Evolutionary conservation across 2,888 invertebrate genomes (phyloP).

Genomic region (Zaprionus lineosus): DNA sequence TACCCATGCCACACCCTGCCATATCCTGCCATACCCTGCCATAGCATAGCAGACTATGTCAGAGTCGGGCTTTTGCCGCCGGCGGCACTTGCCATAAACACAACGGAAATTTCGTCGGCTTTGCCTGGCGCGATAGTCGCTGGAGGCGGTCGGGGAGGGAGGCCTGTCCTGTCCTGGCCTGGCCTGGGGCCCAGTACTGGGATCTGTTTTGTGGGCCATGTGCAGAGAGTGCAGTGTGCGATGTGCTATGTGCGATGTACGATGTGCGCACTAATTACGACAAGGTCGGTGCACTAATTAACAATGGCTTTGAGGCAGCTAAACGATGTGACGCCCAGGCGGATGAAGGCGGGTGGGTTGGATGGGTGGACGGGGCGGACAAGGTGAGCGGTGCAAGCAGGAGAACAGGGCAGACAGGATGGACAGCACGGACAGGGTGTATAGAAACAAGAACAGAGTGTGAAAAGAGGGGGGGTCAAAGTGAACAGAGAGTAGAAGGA

Average conservation of each 20-base stretch:
- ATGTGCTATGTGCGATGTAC: constrained; percentile 37
- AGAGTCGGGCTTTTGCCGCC: constrained; percentile 19
- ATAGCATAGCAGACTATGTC: no score
- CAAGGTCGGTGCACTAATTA: constrained; percentile 76
- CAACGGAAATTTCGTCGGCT: constrained; percentile 51
- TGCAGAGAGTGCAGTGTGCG: constrained; percentile 1
- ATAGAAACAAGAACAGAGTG: no score
- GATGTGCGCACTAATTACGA: constrained; percentile 69
- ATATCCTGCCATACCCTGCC: not conserved
- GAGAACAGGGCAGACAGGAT: no score
- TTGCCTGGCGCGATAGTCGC: constrained; percentile 7
- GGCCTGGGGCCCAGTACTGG: not conserved
- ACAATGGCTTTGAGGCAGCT: constrained; percentile 74
- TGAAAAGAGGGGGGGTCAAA: no score
- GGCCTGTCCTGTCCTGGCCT: not conserved
- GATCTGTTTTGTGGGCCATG: constrained; percentile 1
- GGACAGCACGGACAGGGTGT: no score
- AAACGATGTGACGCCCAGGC: constrained; percentile 54
- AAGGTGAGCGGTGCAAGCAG: no score
- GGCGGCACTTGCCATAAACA: constrained; percentile 52
- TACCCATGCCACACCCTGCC: no score
- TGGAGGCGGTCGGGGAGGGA: not conserved
- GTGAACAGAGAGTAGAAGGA: no score
- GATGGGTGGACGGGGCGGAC: not conserved
- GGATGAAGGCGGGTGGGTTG: not conserved